phyloP scores from a whole-genome alignment of 2,797 vertebrate genomes.

The Cetoscarus ocellatus region DNA sequence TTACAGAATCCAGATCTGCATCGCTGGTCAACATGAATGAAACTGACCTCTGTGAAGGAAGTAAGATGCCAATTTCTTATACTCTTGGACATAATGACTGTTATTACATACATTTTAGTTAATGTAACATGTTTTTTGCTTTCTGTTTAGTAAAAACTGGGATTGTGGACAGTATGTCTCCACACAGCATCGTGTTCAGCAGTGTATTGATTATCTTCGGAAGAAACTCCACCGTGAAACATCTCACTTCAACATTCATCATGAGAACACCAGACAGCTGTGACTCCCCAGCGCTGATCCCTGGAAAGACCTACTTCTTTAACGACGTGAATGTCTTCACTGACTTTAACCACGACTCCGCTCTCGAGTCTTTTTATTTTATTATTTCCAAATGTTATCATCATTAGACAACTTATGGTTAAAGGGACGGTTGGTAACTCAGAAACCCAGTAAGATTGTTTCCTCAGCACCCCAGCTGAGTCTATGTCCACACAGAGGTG shows the following conservation, averaged over 20 bases:
- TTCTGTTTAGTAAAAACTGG: slow-evolving; percentile 47
- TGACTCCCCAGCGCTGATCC: slow-evolving; percentile 25
- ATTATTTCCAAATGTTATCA: slow-evolving; percentile 42
- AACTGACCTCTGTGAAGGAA: slow-evolving; percentile 25
- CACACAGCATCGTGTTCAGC: slow-evolving; percentile 18
- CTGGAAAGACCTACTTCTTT: slow-evolving; percentile 56
- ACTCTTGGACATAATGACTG: background rate
- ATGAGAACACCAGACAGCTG: background rate
- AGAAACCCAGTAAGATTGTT: no score
- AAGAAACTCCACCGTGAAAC: background rate
- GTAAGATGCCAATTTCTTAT: slow-evolving; percentile 36
- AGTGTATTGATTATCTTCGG: slow-evolving; percentile 33
- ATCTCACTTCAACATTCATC: background rate
- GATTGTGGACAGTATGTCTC: slow-evolving; percentile 51
- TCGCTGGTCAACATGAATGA: slow-evolving; percentile 31
- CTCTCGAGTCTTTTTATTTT: slow-evolving; percentile 39
- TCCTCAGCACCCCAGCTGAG: no score
- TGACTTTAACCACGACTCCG: slow-evolving; percentile 22
- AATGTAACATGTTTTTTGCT: slow-evolving; percentile 11
- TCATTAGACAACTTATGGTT: background rate
- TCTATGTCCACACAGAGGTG: no score
- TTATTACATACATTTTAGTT: no score
- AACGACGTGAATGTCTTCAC: background rate
- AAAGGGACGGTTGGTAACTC: no score
- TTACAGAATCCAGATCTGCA: slow-evolving; percentile 44